phyloP scores from a whole-genome alignment of 2,888 invertebrate genomes.

The Oxystoma pomonae region DNA sequence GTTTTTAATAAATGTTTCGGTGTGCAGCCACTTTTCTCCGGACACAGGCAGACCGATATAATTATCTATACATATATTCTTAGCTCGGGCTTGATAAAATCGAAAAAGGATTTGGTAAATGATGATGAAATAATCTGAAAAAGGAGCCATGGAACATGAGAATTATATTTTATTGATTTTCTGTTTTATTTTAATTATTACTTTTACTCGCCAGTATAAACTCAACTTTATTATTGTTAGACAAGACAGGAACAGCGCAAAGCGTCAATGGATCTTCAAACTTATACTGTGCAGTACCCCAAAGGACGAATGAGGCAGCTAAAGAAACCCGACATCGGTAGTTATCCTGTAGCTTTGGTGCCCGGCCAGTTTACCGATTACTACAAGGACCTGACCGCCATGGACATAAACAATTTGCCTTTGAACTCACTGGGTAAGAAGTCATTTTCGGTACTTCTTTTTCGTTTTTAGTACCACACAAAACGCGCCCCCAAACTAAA shows the following conservation, averaged over 20 bases:
- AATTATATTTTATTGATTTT: conserved; percentile 9
- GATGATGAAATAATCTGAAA: no score
- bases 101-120: no score
- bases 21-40: no score
- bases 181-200: conserved; percentile 13
- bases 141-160: no score
- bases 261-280: conserved; percentile 90
- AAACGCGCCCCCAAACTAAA: no score
- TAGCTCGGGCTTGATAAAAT: no score
- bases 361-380: conserved; percentile 95
- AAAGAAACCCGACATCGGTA: conserved; percentile 54
- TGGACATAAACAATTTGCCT: conserved; percentile 89
- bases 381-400: conserved; percentile 73
- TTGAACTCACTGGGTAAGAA: conserved; percentile 69
- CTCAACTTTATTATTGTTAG: conserved; percentile 27
- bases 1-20: no score
- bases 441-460: no score
- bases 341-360: conserved; percentile 90
- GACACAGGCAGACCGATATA: no score
- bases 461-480: no score
- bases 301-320: conserved; percentile 48
- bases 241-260: conserved; percentile 70
- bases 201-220: no score
- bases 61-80: no score
- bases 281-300: conserved; percentile 79